Base-by-base conservation (phyloP, 2,888 invertebrate genomes). In the Orthonychiurus folsomi region DNA sequence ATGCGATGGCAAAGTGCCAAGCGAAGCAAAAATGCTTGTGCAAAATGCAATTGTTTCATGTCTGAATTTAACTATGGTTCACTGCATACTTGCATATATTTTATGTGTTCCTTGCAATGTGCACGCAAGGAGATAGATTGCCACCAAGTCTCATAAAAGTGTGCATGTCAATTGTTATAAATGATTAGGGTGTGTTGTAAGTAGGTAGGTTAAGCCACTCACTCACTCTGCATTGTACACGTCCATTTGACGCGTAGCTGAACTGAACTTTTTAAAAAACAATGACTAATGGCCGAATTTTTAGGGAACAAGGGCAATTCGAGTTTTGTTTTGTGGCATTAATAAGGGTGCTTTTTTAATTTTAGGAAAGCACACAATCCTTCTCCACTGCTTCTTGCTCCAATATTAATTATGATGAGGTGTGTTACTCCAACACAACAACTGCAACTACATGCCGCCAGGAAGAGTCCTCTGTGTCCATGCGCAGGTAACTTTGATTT, bases 1-100 rank as follows among this genome's bases (percentile, higher is more conserved):
- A 37, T n/a, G n/a, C n/a, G n/a, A n/a, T n/a, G 37, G 37, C 37
- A 37, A 37, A 37, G 37, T 37, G 37, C 37, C 37, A 37, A 37
- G 9, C 37, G 15, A 15, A 37, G 37, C 37, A 37, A 37, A 37
- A 37, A 37, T 5, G 37, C 5, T 15, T 37, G 37, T 37, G 37
- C 5, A 37, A 15, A 37, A 37, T 37, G 37, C 37, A 37, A 9
- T 37, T 37, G 5, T 37, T 15, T 5, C 15, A 9, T 9, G 15
- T 37, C 37, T 37, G 15, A 37, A 37, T 37, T n/a, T n/a, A n/a
- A n/a, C n/a, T n/a, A n/a, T n/a, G n/a, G n/a, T n/a, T n/a, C n/a
- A n/a, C n/a, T 37, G 37, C 37, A 37, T 15, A 37, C 37, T 37
- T 5, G 9, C 15, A 5, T 9, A 15, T 37, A 37, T 37, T 37